Percentiles rank a stretch among this genome's conserved stretches.
phyloP scores from a whole-genome alignment of 2,888 invertebrate genomes.

The Oscheius sp. region DNA sequence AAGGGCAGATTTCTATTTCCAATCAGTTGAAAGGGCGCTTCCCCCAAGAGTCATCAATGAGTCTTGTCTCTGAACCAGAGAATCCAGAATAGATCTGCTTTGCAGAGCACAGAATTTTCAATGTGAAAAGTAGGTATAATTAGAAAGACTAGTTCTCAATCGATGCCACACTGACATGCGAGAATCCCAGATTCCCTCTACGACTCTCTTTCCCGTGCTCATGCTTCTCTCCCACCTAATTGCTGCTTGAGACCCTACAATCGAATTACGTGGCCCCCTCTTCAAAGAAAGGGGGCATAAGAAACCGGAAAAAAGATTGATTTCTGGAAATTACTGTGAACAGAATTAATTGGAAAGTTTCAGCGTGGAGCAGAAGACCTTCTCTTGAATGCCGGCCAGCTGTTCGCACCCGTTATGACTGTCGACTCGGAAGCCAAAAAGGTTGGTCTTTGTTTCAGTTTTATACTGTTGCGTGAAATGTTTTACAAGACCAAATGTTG shows the following conservation, averaged over 20 bases:
- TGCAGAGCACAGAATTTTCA: no score
- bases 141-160: conserved; percentile 10
- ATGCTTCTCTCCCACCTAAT: conserved; percentile 16
- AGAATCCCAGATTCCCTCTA: conserved; percentile 21
- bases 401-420: conserved; percentile 58
- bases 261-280: conserved; percentile 19
- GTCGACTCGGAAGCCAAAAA: conserved; percentile 69
- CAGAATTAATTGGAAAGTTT: conserved; percentile 31
- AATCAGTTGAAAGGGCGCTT: no score
- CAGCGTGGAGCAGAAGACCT: conserved; percentile 69
- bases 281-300: conserved; percentile 7
- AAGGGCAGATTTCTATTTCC: no score
- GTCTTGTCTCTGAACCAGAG: no score
- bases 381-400: conserved; percentile 57
- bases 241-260: conserved; percentile 33
- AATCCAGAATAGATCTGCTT: no score
- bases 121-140: conserved; percentile 11
- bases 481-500: not conserved
- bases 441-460: conserved; percentile 39
- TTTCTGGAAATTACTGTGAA: conserved; percentile 5
- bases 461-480: not conserved
- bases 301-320: not conserved
- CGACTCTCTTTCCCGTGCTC: not conserved
- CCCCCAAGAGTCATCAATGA: no score
- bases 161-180: conserved; percentile 31